phyloP scores from a whole-genome alignment of 2,888 invertebrate species.

The Girardia tigrina region DNA sequence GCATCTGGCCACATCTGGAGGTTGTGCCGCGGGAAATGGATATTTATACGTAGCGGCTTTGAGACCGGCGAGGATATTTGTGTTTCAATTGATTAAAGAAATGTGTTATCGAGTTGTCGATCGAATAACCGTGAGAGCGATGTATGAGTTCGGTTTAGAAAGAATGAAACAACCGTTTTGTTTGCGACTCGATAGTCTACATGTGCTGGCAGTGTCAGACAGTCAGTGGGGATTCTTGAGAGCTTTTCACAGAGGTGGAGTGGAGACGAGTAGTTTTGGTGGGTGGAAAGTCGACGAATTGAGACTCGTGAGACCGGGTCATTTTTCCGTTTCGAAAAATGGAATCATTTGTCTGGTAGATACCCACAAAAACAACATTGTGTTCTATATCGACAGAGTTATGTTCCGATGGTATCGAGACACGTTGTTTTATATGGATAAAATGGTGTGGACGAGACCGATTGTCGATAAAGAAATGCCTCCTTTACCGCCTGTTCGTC shows the following conservation, averaged over 20 bases:
- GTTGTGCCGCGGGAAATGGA: neutral
- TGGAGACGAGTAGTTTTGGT: neutral
- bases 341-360: neutral
- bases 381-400: conserved; percentile 4
- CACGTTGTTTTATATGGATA: conserved; percentile 18
- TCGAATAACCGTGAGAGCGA: neutral
- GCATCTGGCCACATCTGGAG: neutral
- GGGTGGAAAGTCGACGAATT: conserved; percentile 7
- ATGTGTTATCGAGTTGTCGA: conserved; percentile 7
- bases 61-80: neutral
- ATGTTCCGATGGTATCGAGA: conserved; percentile 17
- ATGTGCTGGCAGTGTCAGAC: neutral
- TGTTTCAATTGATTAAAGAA: neutral
- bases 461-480: neutral
- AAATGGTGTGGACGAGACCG: neutral
- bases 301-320: neutral
- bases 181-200: neutral
- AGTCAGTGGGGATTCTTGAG: conserved; percentile 16
- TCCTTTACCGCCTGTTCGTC: neutral
- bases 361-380: neutral
- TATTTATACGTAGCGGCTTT: neutral
- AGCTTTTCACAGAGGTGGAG: neutral
- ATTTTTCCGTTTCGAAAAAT: conserved; percentile 10
- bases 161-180: conserved; percentile 2
- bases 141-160: conserved; percentile 2